Conservation (phyloP, 2,888 invertebrate genomes). For the Ophion costatus region DNA sequence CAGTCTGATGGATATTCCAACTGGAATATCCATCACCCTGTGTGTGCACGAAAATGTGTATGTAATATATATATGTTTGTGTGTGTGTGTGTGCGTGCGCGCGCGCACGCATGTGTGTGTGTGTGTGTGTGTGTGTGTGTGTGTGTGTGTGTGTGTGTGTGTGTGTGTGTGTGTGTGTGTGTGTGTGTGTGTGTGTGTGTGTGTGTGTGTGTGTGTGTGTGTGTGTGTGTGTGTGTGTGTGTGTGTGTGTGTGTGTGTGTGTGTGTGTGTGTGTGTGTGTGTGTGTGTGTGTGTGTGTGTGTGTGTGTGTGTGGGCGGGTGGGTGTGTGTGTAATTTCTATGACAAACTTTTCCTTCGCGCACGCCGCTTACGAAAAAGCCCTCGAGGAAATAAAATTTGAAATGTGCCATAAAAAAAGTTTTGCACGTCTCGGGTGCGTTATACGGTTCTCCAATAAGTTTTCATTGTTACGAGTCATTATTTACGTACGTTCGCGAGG, state of each 20-base stretch:
- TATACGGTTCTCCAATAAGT: conserved; percentile 50
- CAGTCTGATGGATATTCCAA: conserved; percentile 3
- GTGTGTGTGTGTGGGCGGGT: background rate
- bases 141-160: too few species aligned
- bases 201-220: background rate
- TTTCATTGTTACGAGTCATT: conserved; percentile 56
- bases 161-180: too few species aligned
- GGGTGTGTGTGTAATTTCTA: background rate
- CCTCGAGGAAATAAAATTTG: conserved; percentile 45
- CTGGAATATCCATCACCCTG: background rate
- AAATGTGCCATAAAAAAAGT: conserved; percentile 50
- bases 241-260: background rate
- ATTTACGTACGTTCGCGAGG: conserved; percentile 40
- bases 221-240: background rate
- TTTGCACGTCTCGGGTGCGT: conserved; percentile 38
- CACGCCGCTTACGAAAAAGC: conserved; percentile 35
- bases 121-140: too few species aligned
- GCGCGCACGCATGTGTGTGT: too few species aligned
- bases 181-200: background rate
- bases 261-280: background rate
- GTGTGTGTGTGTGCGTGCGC: too few species aligned
- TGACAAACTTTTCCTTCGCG: conserved; percentile 25
- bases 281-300: background rate
- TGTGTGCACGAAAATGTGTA: background rate
- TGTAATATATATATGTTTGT: too few species aligned